Evolutionary conservation across 2,888 invertebrate species (phyloP), one percentile per base, ranked within the genome.

Genomic region (Quadriops clusia): DNA sequence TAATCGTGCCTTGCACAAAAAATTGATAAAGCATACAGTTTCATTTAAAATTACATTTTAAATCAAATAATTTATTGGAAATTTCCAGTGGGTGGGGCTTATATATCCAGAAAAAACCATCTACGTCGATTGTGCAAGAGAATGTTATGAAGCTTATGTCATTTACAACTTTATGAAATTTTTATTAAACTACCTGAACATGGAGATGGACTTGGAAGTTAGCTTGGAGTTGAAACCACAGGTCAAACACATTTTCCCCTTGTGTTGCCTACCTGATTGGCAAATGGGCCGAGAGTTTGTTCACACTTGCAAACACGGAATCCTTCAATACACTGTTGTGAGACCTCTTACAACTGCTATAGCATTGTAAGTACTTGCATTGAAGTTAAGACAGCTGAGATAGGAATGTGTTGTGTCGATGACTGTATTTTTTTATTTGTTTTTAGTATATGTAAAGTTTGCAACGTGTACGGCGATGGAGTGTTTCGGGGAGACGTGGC

Each of bases 161-260:
- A 94, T 95, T 50, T 94, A 95, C 60, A 94, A 93, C 65, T 95
- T 95, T 55, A 91, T 94, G 90, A 84, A 83, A 51, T 95, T 85
- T 58, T 67, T 95, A 44, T 64, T 94, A 37, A 89, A 87, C 56
- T 95, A 89, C 60, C 67, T 95, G 29, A 82, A 86, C 63, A 74
- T 80, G 49, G 84, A 82, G 53, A 80, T 82, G 65, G 85, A 91
- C 56, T 64, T 93, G 40, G 87, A 89, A 57, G 79, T 78, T 3
- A 72, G 74, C 35, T 66, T 87, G 48, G 83, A 82, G 50, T 69
- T 75, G 23, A 86, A 86, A 50, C 80, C 84, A 9, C 87, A 86
- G 62, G 83, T 86, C 1, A 74, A 79, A 47, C 93, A 93, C 53
- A 74, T 91, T 53, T 87, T 91, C 55, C 94, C 94, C 0, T 63